Evolutionary conservation across 2,113 vertebrate genomes (phyloP).

Genomic region (Rhea americana): DNA sequence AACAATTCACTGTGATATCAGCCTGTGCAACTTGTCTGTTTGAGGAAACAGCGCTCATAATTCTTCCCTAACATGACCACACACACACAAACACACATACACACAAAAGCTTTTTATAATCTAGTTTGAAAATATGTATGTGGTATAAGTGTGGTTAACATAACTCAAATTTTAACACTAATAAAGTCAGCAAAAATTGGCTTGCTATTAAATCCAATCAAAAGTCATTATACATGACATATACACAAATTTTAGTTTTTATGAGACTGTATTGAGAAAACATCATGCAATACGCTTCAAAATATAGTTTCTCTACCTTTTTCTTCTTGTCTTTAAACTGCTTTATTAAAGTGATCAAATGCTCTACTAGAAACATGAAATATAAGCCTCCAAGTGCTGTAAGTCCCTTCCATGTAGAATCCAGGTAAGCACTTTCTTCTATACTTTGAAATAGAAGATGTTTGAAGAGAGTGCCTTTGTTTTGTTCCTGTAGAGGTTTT

Average conservation of each 20-base stretch:
- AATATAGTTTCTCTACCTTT: slow-evolving; percentile 80
- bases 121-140: neutral
- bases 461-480: slow-evolving; percentile 68
- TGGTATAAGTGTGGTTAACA: neutral
- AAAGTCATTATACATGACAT: neutral
- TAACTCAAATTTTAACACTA: neutral
- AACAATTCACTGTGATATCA: neutral
- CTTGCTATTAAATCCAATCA: neutral
- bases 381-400: slow-evolving; percentile 93
- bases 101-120: neutral
- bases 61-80: neutral
- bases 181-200: neutral
- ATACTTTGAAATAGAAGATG: slow-evolving; percentile 72
- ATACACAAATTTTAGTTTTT: neutral
- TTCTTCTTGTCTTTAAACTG: slow-evolving; percentile 98
- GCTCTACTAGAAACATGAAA: slow-evolving; percentile 97
- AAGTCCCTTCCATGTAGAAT: slow-evolving; percentile 92
- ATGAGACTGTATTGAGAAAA: neutral
- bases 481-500: slow-evolving; percentile 68
- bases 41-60: neutral
- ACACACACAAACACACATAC: neutral
- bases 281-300: neutral
- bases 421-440: slow-evolving; percentile 82
- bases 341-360: slow-evolving; percentile 94
- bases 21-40: neutral